Evolutionary conservation across 2,113 vertebrate species (phyloP), one percentile per base, ranked within the genome.

Genomic region (Pedionomus torquatus): DNA sequence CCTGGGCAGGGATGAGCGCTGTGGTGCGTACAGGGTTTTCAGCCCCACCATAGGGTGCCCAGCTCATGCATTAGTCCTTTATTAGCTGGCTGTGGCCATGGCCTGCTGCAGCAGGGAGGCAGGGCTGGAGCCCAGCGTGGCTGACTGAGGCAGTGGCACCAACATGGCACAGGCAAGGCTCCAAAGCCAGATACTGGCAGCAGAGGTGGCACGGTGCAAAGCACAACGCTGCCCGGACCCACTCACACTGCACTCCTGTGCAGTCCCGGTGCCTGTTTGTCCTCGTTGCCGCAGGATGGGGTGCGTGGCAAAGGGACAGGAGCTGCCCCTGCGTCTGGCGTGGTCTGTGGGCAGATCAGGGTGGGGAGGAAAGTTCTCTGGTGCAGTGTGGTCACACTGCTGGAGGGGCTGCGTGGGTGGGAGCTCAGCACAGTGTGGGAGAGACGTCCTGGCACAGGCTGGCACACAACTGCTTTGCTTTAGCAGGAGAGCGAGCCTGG

Each of bases 141-240:
- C 52, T 48, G 39, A 23, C 37, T 1, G 3, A 46, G 78, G 57
- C 49, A 30, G 60, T 9, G 24, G 55, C 31, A 43, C 30, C 26
- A 35, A 57, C 52, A 63, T 30, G 58, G 48, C 17, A 4, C 20
- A 3, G 61, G 54, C 44, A n/a, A 52, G 23, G 43, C 8, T 20
- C 60, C 41, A 43, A 35, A 28, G 35, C 33, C 60, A 11, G 25
- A 1, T 30, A 8, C 24, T 2, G 16, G 28, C 54, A 17, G 63
- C 21, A 72, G 64, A 46, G 33, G 18, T 58, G 81, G 13, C 43
- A 7, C 33, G 15, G 46, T 2, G 6, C 43, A 11, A 13, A 51
- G 77, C 3, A 0, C 0, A 4, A 13, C 3, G 0, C 13, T 60
- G 39, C 52, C 83, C 5, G 2, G 33, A 18, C 20, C n/a, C 1